A percentile compares a stretch with the other conserved stretches of the same genome.
Conservation (phyloP, 1,140 invertebrate genomes). For the Cecropterus lyciades region DNA sequence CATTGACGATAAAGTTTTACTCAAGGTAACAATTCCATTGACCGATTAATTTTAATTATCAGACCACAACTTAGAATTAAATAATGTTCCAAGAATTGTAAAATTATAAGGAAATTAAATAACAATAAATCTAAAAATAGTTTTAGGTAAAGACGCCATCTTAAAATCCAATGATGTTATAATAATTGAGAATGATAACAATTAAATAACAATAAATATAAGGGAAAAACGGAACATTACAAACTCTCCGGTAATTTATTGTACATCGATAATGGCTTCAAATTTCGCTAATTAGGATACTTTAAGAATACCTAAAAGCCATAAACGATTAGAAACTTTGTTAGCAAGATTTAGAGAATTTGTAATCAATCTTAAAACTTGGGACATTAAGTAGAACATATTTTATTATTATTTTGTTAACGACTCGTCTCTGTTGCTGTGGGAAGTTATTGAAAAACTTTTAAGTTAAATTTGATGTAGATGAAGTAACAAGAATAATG, state of each 20-base stretch:
- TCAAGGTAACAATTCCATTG: too few species aligned
- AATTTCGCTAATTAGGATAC: slow-evolving; percentile 4
- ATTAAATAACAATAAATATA: slow-evolving; percentile 1
- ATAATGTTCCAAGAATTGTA: too few species aligned
- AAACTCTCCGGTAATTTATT: slow-evolving; percentile 1
- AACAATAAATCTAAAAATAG: too few species aligned
- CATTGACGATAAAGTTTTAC: too few species aligned
- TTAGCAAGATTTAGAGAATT: slow-evolving; percentile 5
- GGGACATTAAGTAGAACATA: not conserved
- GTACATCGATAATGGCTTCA: not conserved
- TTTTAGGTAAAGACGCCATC: too few species aligned
- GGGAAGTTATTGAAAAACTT: not conserved
- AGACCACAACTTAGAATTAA: too few species aligned
- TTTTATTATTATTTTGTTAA: not conserved
- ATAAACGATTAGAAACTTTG: slow-evolving; percentile 19
- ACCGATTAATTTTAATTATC: too few species aligned
- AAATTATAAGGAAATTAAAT: too few species aligned
- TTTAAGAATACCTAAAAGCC: slow-evolving; percentile 1
- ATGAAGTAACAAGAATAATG: not conserved
- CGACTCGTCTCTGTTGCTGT: not conserved
- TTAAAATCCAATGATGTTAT: too few species aligned
- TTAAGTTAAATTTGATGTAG: not conserved
- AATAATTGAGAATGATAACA: too few species aligned
- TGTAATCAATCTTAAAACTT: slow-evolving; percentile 20
- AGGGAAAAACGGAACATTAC: not conserved